Conservation (phyloP, 92 coral and sea anemone species). For the Bergia puertoricense region DNA sequence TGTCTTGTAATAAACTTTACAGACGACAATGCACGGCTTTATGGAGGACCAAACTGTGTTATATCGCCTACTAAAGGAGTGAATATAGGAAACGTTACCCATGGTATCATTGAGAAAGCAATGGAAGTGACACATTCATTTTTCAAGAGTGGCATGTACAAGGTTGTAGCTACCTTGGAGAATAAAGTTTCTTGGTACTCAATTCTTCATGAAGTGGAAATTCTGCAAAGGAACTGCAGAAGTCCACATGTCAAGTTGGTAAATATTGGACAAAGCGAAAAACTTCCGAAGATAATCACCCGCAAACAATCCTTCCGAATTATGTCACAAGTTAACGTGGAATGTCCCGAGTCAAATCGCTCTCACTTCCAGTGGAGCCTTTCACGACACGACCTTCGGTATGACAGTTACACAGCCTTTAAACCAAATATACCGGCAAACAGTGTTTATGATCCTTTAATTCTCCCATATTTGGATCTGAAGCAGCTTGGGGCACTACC, state of each 20-base stretch:
- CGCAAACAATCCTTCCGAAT: conserved; percentile 44
- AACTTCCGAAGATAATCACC: conserved; percentile 31
- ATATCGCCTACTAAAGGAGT: background rate
- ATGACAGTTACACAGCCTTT: conserved; percentile 7
- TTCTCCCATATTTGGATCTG: conserved; percentile 23
- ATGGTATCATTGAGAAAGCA: conserved; percentile 33
- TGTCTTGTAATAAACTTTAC: conserved; percentile 51
- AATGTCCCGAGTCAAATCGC: conserved; percentile 68
- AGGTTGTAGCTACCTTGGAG: conserved; percentile 42
- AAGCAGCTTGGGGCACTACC: conserved; percentile 43
- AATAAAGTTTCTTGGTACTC: conserved; percentile 59
- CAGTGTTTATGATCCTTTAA: conserved; percentile 14
- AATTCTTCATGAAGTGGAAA: conserved; percentile 52
- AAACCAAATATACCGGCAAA: background rate
- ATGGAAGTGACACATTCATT: conserved; percentile 42
- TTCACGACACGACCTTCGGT: conserved; percentile 15
- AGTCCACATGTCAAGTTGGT: conserved; percentile 56
- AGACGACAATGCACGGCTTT: conserved; percentile 56
- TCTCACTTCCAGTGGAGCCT: conserved; percentile 62
- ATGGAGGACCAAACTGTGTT: conserved; percentile 44
- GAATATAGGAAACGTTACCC: conserved; percentile 5
- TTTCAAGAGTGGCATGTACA: conserved; percentile 34
- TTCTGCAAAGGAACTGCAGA: conserved; percentile 59
- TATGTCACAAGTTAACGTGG: conserved; percentile 46
- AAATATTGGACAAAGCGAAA: conserved; percentile 30